phyloP scores from a whole-genome alignment of 2,888 invertebrate species.

The Dynastes maya region DNA sequence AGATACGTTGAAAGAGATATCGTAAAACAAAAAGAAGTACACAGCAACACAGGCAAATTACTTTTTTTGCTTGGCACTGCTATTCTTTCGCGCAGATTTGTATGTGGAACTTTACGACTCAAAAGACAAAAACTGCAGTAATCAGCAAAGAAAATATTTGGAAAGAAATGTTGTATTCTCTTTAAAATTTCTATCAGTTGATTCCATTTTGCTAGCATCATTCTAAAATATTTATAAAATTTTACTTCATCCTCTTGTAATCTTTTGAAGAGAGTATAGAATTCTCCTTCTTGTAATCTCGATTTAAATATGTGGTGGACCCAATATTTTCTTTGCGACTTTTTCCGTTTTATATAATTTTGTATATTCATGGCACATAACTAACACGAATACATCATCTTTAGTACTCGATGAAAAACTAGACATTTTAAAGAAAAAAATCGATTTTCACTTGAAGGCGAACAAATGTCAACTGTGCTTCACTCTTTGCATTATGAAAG shows the following conservation, averaged over 20 bases:
- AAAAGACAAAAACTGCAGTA: too few species aligned
- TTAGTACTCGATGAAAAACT: constrained; percentile 3
- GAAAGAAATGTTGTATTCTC: too few species aligned
- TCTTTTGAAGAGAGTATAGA: constrained; percentile 26
- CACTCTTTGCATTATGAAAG: background rate
- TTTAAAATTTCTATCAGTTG: background rate
- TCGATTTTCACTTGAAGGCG: background rate
- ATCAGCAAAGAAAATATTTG: too few species aligned
- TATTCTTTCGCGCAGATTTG: too few species aligned
- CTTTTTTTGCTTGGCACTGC: too few species aligned
- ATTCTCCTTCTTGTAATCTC: constrained; percentile 30
- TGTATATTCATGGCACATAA: background rate
- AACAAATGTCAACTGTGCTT: background rate
- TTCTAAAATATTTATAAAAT: constrained; percentile 37
- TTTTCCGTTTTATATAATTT: constrained; percentile 3
- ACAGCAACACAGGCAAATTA: too few species aligned
- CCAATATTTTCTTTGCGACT: constrained; percentile 15
- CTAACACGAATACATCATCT: constrained; percentile 3
- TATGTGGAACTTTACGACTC: too few species aligned
- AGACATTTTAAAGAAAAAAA: background rate
- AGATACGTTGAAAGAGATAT: too few species aligned
- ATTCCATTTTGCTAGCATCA: constrained; percentile 16
- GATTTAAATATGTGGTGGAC: constrained; percentile 32
- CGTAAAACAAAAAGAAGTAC: too few species aligned
- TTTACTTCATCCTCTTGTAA: constrained; percentile 10